Percentiles rank a stretch among this genome's conserved stretches.
phyloP scores from a whole-genome alignment of 2,888 invertebrate species.

The Drosophila peninsularis region DNA sequence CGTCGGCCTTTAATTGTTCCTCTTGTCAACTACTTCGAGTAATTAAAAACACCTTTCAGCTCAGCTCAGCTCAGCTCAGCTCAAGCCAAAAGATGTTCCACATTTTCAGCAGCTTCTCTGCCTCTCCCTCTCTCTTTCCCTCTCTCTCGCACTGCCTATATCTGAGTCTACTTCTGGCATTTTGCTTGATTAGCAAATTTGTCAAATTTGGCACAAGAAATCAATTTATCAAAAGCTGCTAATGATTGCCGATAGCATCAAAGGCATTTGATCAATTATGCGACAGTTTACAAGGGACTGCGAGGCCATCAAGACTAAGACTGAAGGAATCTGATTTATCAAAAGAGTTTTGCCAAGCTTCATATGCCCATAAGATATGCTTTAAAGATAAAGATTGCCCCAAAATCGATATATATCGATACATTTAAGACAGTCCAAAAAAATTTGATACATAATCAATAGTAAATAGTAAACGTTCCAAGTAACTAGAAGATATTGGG shows the following conservation, averaged over 20 bases:
- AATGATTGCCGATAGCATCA: slow-evolving; percentile 51
- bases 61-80: slow-evolving; percentile 57
- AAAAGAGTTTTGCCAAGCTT: neutral
- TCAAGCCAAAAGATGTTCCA: slow-evolving; percentile 30
- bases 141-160: no score
- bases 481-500: no score
- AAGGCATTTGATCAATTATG: slow-evolving; percentile 11
- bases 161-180: no score
- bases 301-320: neutral
- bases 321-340: neutral
- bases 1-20: slow-evolving; percentile 65
- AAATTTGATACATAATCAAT: no score
- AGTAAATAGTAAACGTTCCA: no score
- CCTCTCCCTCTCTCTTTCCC: neutral
- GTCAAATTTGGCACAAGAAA: slow-evolving; percentile 66
- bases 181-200: slow-evolving; percentile 71
- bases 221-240: slow-evolving; percentile 75
- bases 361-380: neutral
- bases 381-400: neutral
- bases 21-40: slow-evolving; percentile 71
- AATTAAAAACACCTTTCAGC: slow-evolving; percentile 84
- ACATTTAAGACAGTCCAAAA: no score
- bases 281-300: neutral
- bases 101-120: slow-evolving; percentile 8
- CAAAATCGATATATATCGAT: no score